Base-by-base conservation (phyloP, 2,113 vertebrate species). In the Melozone crissalis region DNA sequence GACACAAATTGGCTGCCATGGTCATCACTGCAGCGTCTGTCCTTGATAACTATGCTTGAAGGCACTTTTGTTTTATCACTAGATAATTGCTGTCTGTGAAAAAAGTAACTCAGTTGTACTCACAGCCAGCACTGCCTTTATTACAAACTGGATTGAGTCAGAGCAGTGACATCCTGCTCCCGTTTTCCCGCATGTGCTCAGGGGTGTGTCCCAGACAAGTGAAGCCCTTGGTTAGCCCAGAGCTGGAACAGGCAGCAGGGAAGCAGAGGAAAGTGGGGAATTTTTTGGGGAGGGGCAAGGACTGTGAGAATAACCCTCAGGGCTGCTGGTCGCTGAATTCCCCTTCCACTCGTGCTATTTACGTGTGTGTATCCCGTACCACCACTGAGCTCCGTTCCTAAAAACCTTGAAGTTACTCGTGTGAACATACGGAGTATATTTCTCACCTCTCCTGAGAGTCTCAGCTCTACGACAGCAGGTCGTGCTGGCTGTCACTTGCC, bases 361-460 rank as follows among this genome's bases (percentile, higher is more conserved):
- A 14, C 0, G 0, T 3, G 0, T 75, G 17, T 33, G 22, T 87
- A 73, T 72, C 44, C n/a, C 0, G 0, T 35, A 28, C 37, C 0
- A 0, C 71, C 59, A 8, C 59, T 43, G 63, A 87, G 35, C 75
- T 65, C 23, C 24, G 0, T 93, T 94, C 66, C 51, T 93, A 39
- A 66, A 96, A 96, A 69, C 20, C 62, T 79, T 3, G 11, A 62
- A 93, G 71, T 59, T 69, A 41, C 58, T 83, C 5, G 0, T 84
- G 69, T 65, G 92, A 95, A 73, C 92, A 93, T 85, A 95, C 1
- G 41, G 95, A 69, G 75, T 51, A 0, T 90, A 15, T 92, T 94
- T 96, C 88, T 93, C 94, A 76, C 90, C 63, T 90, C 91, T 96
- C 57, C 62, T 58, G 78, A 71, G 78, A 85, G 41, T 14, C 71